Conservation (phyloP, 2,888 invertebrate genomes). For the Hirtodrosophila cameraria region DNA sequence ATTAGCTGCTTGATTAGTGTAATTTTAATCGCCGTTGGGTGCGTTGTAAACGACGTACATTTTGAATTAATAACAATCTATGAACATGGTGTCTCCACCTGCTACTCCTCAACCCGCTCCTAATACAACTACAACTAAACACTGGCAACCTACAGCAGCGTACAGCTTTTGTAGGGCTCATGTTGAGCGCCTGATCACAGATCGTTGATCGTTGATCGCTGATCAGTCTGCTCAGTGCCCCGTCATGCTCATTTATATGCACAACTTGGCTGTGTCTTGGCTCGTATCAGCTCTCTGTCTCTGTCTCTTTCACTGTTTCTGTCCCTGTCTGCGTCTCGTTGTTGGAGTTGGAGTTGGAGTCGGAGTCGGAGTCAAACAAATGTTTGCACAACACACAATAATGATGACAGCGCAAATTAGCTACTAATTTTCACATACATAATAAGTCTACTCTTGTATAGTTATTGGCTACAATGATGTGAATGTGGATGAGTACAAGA, state of each 20-base stretch:
- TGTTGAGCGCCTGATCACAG: not conserved
- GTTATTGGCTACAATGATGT: not conserved
- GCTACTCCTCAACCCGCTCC: too few relatives aligned
- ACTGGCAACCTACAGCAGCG: conserved; percentile 1
- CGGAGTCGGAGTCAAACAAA: conserved; percentile 59
- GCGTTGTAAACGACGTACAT: conserved; percentile 23
- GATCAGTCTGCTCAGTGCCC: conserved; percentile 20
- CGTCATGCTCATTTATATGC: conserved; percentile 56
- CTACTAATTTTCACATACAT: conserved; percentile 71
- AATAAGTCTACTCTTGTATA: too few relatives aligned
- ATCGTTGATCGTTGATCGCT: not conserved
- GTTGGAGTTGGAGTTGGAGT: conserved; percentile 24
- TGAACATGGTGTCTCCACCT: conserved; percentile 9
- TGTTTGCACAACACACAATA: conserved; percentile 78
- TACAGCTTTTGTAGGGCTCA: not conserved
- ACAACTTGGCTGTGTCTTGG: conserved; percentile 35
- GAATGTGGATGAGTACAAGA: conserved; percentile 5
- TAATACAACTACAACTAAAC: too few relatives aligned
- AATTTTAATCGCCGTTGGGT: conserved; percentile 8
- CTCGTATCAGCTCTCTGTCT: conserved; percentile 9
- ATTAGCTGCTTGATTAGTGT: conserved; percentile 13
- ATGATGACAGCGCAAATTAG: conserved; percentile 80
- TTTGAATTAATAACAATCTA: conserved; percentile 38
- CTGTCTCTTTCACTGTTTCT: not conserved
- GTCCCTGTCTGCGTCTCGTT: not conserved